A percentile compares a stretch with the other conserved stretches of the same genome.
Conservation (phyloP, 2,797 vertebrate genomes). For the Sebastes paucispinis region DNA sequence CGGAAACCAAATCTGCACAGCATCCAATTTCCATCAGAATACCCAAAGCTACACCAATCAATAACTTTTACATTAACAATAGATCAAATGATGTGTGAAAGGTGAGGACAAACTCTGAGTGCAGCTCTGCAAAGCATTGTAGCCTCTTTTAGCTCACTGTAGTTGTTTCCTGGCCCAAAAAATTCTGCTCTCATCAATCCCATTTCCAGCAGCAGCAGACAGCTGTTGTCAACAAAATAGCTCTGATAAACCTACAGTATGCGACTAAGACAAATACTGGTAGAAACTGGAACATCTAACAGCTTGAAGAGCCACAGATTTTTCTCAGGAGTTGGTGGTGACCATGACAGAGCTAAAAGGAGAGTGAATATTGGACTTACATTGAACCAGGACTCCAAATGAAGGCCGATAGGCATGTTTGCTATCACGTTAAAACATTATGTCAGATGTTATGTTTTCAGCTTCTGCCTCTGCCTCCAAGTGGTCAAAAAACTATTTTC, state of each 20-base stretch:
- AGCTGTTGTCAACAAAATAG: constrained; percentile 4
- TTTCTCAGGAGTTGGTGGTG: neutral
- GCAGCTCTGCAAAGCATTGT: neutral
- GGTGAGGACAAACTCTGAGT: neutral
- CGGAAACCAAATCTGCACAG: neutral
- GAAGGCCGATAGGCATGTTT: neutral
- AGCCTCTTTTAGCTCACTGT: neutral
- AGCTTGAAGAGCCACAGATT: neutral
- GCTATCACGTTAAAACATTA: neutral
- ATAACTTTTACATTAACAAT: neutral
- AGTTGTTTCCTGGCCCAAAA: neutral
- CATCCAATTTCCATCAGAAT: constrained; percentile 5
- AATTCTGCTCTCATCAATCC: neutral
- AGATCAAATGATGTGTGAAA: constrained; percentile 1
- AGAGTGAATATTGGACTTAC: neutral
- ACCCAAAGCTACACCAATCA: neutral
- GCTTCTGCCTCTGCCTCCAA: neutral
- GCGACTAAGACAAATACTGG: neutral
- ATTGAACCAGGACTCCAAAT: neutral
- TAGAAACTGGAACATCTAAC: neutral
- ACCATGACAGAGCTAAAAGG: neutral
- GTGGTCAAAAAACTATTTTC: neutral
- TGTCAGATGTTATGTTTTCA: neutral
- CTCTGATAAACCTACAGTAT: neutral
- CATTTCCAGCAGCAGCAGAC: neutral